Conservation (phyloP, 2,113 vertebrate genomes). For the Ciconia boyciana region DNA sequence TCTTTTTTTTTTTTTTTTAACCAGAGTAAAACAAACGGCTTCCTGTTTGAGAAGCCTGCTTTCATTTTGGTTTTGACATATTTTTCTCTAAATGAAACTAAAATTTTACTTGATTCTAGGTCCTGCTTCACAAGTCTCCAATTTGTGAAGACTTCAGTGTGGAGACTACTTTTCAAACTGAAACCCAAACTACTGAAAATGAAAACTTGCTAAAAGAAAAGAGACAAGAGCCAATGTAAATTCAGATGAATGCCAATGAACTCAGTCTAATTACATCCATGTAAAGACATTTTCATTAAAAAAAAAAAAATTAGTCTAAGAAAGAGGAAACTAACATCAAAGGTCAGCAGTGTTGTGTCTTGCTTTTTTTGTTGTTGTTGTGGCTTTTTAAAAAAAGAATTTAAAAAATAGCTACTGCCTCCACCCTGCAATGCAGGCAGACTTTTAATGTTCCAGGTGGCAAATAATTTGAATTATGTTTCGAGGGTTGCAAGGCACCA, state of each 20-base stretch:
- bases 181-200: neutral
- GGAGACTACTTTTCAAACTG: neutral
- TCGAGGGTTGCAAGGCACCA: neutral
- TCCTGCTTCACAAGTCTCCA: neutral
- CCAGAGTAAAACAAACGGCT: neutral
- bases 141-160: neutral
- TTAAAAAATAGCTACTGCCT: neutral
- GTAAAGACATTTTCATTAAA: neutral
- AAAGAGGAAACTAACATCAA: neutral
- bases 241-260: neutral
- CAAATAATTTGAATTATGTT: slow-evolving; percentile 2
- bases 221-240: neutral
- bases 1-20: neutral
- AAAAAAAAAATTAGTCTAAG: neutral
- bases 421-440: neutral
- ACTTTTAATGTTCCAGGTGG: neutral
- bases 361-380: neutral
- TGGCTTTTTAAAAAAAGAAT: neutral
- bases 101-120: neutral
- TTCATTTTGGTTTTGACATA: neutral
- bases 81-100: neutral
- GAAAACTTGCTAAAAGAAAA: neutral
- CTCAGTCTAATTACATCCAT: neutral
- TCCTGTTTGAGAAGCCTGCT: neutral
- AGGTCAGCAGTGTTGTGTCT: neutral